Evolutionary conservation across 1,140 invertebrate genomes (phyloP).

Genomic region (Dendroctonus valens): DNA sequence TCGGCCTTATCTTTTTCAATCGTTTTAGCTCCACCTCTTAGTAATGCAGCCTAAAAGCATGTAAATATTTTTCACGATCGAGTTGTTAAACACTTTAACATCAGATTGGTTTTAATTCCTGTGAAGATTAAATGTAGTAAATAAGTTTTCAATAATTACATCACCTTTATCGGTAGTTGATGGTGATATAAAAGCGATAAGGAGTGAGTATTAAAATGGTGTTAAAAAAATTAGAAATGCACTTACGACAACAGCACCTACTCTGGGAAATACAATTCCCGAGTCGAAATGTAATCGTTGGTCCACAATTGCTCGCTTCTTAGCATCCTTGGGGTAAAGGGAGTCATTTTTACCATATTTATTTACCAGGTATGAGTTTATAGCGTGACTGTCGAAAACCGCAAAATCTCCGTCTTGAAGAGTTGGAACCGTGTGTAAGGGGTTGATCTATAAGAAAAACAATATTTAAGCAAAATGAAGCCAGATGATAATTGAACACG

Average conservation of each 20-base stretch:
- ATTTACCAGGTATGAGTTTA: conserved; percentile 57
- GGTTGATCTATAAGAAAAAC: conserved; percentile 42
- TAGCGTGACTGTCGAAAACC: conserved; percentile 61
- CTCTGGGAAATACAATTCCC: conserved; percentile 52
- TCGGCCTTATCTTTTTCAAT: conserved; percentile 42
- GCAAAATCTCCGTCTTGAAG: conserved; percentile 64
- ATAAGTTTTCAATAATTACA: neutral
- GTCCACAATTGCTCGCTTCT: conserved; percentile 57
- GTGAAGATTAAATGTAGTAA: neutral
- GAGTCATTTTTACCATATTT: conserved; percentile 59
- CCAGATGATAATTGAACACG: no score
- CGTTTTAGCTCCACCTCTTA: conserved; percentile 35
- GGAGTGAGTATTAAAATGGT: neutral
- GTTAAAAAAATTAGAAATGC: neutral
- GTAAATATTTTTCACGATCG: no score
- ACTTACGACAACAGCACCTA: conserved; percentile 45
- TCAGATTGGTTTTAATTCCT: neutral
- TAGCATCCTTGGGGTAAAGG: conserved; percentile 60
- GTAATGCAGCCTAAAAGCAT: conserved; percentile 23
- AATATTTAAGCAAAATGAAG: neutral
- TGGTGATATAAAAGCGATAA: no score
- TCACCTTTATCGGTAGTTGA: no score
- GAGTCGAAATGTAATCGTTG: conserved; percentile 55
- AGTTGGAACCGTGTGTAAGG: conserved; percentile 67
- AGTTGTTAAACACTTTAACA: neutral